Evolutionary conservation across 53 echinoderm and acorn worm species (phyloP).

Genomic region (Stichopus horrens): DNA sequence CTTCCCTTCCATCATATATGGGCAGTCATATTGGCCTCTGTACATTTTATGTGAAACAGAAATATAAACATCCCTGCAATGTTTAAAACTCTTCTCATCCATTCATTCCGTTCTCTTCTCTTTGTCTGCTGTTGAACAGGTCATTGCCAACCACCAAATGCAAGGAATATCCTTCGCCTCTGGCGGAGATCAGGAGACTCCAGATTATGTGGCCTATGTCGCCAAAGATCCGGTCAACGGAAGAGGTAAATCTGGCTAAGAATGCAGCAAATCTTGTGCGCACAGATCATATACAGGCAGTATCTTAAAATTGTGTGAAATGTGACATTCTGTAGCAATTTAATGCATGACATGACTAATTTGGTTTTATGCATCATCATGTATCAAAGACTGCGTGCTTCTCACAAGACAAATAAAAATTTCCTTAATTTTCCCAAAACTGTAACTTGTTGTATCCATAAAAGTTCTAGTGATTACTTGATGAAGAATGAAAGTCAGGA

Average conservation of each 20-base stretch:
- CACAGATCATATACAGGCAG: not conserved
- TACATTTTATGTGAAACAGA: too few species aligned
- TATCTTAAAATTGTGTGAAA: not conserved
- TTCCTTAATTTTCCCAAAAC: too few species aligned
- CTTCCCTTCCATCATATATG: too few species aligned
- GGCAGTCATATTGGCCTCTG: too few species aligned
- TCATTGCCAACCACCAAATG: constrained; percentile 98
- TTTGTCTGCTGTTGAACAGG: constrained; percentile 50
- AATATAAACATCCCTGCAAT: too few species aligned
- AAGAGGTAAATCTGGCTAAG: constrained; percentile 64
- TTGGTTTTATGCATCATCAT: not conserved
- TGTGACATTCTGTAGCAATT: not conserved
- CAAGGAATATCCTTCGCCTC: constrained; percentile 99
- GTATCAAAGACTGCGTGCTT: too few species aligned
- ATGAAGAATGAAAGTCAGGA: too few species aligned
- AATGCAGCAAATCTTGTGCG: not conserved
- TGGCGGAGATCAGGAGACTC: constrained; percentile 94
- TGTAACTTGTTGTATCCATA: too few species aligned
- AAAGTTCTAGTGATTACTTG: too few species aligned
- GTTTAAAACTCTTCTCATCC: too few species aligned
- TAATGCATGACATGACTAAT: not conserved
- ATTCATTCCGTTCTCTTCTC: not conserved
- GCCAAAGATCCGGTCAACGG: constrained; percentile 98
- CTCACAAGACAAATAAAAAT: too few species aligned
- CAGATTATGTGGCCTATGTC: constrained; percentile 94